phyloP scores from a whole-genome alignment of 23 tunicate species.

The Aplidium turbinatum region DNA sequence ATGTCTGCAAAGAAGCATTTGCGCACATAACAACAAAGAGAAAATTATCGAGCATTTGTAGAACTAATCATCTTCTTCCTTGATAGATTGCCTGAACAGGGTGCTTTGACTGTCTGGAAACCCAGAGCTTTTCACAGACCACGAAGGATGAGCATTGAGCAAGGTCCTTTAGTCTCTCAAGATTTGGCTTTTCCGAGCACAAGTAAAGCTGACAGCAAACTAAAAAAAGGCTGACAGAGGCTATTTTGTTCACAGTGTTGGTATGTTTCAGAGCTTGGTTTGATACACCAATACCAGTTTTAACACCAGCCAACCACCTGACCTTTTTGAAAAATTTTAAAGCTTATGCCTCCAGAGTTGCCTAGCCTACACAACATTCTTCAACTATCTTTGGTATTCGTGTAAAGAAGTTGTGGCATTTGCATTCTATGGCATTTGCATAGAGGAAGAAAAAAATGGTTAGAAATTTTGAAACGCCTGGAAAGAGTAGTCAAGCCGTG shows the following conservation, averaged over 20 bases:
- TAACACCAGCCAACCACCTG: neutral
- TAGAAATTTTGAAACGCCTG: neutral
- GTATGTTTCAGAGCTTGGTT: too few relatives aligned
- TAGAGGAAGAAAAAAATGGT: conserved; percentile 1
- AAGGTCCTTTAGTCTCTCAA: too few relatives aligned
- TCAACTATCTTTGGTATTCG: neutral
- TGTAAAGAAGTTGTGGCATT: too few relatives aligned
- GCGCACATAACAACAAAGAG: conserved; percentile 3
- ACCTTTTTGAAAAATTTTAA: neutral
- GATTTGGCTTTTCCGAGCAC: conserved; percentile 4
- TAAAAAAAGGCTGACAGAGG: neutral
- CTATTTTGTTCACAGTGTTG: neutral
- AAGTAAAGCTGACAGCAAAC: too few relatives aligned
- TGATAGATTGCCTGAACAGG: neutral
- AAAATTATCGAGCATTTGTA: neutral
- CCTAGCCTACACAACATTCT: neutral
- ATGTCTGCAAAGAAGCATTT: conserved; percentile 1
- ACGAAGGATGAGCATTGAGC: conserved; percentile 5
- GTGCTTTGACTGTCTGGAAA: conserved; percentile 1
- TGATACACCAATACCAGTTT: neutral
- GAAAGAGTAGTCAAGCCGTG: conserved; percentile 1
- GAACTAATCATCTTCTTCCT: neutral
- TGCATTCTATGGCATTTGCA: neutral
- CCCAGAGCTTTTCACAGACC: neutral
- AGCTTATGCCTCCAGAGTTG: conserved; percentile 1